Base-by-base conservation (phyloP, 2,888 invertebrate genomes). In the Rhamphomyia laevipes region DNA sequence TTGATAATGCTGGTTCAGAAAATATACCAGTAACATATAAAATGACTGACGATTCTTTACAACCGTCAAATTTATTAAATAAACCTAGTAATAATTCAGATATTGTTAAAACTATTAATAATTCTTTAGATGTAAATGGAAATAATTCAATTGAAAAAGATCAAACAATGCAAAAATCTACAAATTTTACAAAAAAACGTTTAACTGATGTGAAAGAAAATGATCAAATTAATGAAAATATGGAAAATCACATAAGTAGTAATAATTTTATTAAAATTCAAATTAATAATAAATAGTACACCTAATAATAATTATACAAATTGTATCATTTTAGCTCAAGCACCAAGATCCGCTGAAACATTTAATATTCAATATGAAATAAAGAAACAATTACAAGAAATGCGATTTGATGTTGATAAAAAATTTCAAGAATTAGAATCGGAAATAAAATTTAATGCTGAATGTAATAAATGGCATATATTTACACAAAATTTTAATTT, bases 211-310 rank as follows among this genome's bases (percentile, higher is more conserved):
- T 35, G 7, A 7, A n/a, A 13, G n/a, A 35, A 35, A n/a, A n/a
- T 13, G 35, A 35, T n/a, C n/a, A 3, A n/a, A 13, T 35, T 35
- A 35, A 7, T 35, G 35, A 13, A 35, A 35, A 35, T 35, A n/a
- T n/a, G 2, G 35, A n/a, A 27, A 9, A 27, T 6, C 4, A 21
- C 6, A 21, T 6, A 3, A 6, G 6, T 6, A 43, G 46, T 37
- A 43, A 48, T 12, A 41, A 45, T 5, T 55, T 64, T 15, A 59
- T 57, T 2, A 55, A 61, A 45, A 51, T 64, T 1, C 57, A 62
- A 1, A 59, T 56, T 18, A 61, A 63, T 50, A 58, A 59, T 41
- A 3, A 66, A 66, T 15, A 66, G 65, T 40, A 68, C 67, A 0
- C 66, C 68, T 0, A 60, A 64, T 30, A 46, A 31, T 43, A 47